phyloP scores from a whole-genome alignment of 2,888 invertebrate genomes.

The Ormyrus pomaceus region DNA sequence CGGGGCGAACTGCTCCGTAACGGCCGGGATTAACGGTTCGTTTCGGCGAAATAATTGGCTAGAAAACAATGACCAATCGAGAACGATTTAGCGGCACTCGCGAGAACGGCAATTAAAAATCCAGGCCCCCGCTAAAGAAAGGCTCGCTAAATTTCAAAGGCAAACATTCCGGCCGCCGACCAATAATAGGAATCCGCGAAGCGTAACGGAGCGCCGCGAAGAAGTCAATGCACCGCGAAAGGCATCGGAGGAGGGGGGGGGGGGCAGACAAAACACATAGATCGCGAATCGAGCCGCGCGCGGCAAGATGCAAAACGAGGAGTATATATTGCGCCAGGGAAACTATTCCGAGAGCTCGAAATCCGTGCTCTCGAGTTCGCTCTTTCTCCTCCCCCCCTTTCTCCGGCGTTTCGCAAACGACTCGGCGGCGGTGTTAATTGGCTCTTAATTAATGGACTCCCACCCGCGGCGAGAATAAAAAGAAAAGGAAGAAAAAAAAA shows the following conservation, averaged over 20 bases:
- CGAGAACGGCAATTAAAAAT: too few relatives aligned
- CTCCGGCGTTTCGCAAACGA: not conserved
- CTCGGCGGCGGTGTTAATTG: constrained; percentile 67
- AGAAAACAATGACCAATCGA: not conserved
- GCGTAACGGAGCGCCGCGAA: not conserved
- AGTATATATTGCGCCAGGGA: not conserved
- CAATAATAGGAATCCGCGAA: too few relatives aligned
- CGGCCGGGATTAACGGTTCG: too few relatives aligned
- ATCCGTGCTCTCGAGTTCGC: not conserved
- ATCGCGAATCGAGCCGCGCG: not conserved
- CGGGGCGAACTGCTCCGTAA: too few relatives aligned
- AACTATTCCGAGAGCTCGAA: constrained; percentile 6
- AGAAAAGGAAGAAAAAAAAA: too few relatives aligned
- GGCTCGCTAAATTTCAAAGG: too few relatives aligned
- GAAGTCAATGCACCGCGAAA: constrained; percentile 5
- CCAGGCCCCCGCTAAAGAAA: too few relatives aligned
- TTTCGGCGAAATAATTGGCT: not conserved
- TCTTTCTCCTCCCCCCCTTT: not conserved
- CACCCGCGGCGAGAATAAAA: constrained; percentile 36
- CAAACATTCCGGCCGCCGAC: too few relatives aligned
- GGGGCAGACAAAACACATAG: not conserved
- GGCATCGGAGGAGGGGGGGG: not conserved
- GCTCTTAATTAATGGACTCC: constrained; percentile 73
- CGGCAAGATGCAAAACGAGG: not conserved
- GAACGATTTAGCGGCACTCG: too few relatives aligned